A percentile compares a stretch with the other conserved stretches of the same genome.
These are phyloP conservation scores for Astropecten irregularis DNA, from an alignment of 53 echinoderm and acorn worm genomes.

Conservation along the genomic window DNA sequence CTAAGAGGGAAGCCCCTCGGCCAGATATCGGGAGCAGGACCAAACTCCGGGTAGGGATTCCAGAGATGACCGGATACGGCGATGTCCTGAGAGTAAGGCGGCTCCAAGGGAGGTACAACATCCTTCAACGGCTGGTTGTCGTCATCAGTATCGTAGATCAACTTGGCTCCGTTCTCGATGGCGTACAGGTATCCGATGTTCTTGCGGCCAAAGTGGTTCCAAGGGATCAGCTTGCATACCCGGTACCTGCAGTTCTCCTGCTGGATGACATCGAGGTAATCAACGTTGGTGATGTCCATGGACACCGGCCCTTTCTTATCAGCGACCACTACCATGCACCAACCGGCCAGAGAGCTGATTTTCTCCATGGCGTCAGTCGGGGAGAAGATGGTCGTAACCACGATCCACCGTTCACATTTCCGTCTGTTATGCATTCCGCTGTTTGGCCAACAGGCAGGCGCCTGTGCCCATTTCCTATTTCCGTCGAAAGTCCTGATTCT, in stretches of 20 bases:
- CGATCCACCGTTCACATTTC: conserved; percentile 10
- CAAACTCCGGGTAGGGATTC: conserved; percentile 12
- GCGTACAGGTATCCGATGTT: conserved; percentile 24
- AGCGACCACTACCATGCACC: conserved; percentile 24
- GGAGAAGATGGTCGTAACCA: neutral
- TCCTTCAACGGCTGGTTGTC: neutral
- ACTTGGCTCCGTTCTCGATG: conserved; percentile 1
- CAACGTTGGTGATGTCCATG: conserved; percentile 5
- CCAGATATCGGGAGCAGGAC: neutral
- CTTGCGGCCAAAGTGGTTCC: conserved; percentile 24
- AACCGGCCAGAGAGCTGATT: neutral
- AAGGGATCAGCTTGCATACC: neutral
- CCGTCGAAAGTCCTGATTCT: neutral
- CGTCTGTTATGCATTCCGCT: neutral
- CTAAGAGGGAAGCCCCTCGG: conserved; percentile 11
- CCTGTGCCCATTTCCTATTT: neutral
- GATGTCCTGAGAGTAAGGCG: neutral
- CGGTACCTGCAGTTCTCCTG: conserved; percentile 2
- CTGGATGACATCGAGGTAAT: neutral
- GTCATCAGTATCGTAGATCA: conserved; percentile 25
- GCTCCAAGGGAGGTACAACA: neutral
- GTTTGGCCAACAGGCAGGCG: neutral
- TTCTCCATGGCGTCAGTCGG: neutral
- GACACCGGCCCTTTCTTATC: conserved; percentile 10
- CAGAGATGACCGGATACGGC: neutral